Percentiles rank a stretch among this genome's conserved stretches.
phyloP scores from a whole-genome alignment of 2,888 invertebrate species.

The Limenitis camilla region DNA sequence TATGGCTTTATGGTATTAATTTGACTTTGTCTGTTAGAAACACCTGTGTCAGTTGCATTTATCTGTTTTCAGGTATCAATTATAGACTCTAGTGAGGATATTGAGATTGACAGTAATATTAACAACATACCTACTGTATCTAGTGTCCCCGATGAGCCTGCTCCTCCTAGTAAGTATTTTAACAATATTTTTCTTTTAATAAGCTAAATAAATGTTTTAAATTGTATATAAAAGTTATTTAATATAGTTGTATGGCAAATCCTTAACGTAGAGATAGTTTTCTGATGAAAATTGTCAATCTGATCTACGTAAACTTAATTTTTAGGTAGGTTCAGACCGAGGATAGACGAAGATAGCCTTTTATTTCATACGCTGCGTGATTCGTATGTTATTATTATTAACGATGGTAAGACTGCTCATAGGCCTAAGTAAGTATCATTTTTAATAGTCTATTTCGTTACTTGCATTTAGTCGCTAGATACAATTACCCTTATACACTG shows the following conservation, averaged over 20 bases:
- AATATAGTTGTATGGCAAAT: no score
- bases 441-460: not conserved
- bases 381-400: slow-evolving; percentile 92
- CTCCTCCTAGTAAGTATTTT: slow-evolving; percentile 50
- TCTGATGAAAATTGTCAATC: not conserved
- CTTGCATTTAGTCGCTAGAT: not conserved
- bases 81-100: slow-evolving; percentile 87
- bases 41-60: no score
- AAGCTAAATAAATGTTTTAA: no score
- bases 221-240: no score
- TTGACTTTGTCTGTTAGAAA: no score
- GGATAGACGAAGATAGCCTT: slow-evolving; percentile 79
- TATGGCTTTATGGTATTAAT: no score
- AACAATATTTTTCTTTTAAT: not conserved
- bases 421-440: slow-evolving; percentile 85
- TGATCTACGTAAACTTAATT: slow-evolving; percentile 27
- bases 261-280: no score
- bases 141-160: slow-evolving; percentile 42
- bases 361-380: slow-evolving; percentile 95
- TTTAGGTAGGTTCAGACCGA: slow-evolving; percentile 45
- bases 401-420: slow-evolving; percentile 91
- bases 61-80: slow-evolving; percentile 78
- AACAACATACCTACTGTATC: slow-evolving; percentile 33
- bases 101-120: slow-evolving; percentile 79
- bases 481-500: not conserved